Percentiles rank a stretch among this genome's conserved stretches.
Conservation (phyloP, 2,888 invertebrate genomes). For the Empis stercorea region DNA sequence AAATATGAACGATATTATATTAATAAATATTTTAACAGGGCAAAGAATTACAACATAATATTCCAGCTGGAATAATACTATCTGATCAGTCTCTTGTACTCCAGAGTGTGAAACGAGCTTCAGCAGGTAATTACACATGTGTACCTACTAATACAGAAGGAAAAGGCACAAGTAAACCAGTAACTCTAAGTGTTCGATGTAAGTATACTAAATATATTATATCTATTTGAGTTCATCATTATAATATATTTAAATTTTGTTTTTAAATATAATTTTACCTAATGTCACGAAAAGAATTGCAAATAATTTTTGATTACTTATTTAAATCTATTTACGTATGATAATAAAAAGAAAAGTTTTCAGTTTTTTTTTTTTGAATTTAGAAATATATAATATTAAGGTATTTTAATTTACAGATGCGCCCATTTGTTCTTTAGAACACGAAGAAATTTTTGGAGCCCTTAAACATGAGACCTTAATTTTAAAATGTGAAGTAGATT, state of each 20-base stretch:
- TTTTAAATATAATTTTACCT: neutral
- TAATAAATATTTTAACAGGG: constrained; percentile 40
- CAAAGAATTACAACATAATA: constrained; percentile 69
- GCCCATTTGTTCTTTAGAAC: constrained; percentile 63
- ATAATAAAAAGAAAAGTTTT: too few relatives aligned
- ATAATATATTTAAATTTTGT: neutral
- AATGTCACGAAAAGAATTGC: too few relatives aligned
- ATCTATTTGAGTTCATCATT: too few relatives aligned
- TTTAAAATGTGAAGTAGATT: constrained; percentile 73
- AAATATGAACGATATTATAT: too few relatives aligned
- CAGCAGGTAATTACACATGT: constrained; percentile 81
- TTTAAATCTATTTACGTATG: too few relatives aligned
- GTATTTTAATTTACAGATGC: constrained; percentile 32
- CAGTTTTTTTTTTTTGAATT: neutral
- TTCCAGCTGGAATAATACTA: constrained; percentile 66
- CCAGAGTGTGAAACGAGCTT: constrained; percentile 66
- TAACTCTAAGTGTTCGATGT: constrained; percentile 57
- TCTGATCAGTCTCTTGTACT: constrained; percentile 78
- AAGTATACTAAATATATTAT: too few relatives aligned
- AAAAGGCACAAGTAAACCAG: constrained; percentile 61
- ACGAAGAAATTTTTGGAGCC: constrained; percentile 72
- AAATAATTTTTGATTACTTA: too few relatives aligned
- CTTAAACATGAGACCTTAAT: constrained; percentile 80
- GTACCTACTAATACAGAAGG: constrained; percentile 76
- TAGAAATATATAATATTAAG: too few relatives aligned